Evolutionary conservation across 1,140 invertebrate genomes (phyloP), one percentile per base, ranked within the genome.

Genomic region (Aphelinus certus): DNA sequence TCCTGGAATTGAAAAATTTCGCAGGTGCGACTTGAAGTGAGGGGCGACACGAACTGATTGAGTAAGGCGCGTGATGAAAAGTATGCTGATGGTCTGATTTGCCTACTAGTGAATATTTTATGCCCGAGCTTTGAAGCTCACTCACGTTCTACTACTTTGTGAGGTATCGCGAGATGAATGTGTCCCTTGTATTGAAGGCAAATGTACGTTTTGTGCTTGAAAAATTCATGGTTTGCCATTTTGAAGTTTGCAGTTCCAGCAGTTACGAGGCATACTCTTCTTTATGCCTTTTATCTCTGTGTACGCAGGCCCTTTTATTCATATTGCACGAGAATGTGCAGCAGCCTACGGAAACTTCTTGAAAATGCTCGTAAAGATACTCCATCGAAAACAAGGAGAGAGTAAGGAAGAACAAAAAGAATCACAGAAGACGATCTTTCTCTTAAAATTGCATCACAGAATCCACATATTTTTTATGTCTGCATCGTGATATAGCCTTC

Each of bases 311-410:
- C 66, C 46, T 66, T 46, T 58, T 43, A 66, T 43, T 73, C 63
- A 57, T 66, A 56, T 66, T 60, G 47, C 48, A n/a, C 9, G n/a
- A 45, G 10, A n/a, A 6, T n/a, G 45, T 64, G 64, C 53, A 64
- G 48, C 51, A 57, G 53, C 70, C 47, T 64, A 65, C 53, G n/a
- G 62, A 72, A 64, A 72, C 51, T 72, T 62, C 49, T 55, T 73
- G 26, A 66, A 66, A 73, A 60, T 51, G 47, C 63, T 73, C 64
- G 26, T 26, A 26, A 26, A 26, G 26, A 26, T 26, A 26, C 26
- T 26, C 26, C 26, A 26, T 26, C 26, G 26, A 26, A 26, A 26
- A 26, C 26, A 26, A 26, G 26, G 26, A 0, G 26, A 26, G 26
- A 26, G 26, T 26, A 26, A 26, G 26, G 26, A 26, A 26, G 26